Evolutionary conservation across 1,140 invertebrate species (phyloP), one percentile per base, ranked within the genome.

Genomic region (Gonatopus flavifemur): DNA sequence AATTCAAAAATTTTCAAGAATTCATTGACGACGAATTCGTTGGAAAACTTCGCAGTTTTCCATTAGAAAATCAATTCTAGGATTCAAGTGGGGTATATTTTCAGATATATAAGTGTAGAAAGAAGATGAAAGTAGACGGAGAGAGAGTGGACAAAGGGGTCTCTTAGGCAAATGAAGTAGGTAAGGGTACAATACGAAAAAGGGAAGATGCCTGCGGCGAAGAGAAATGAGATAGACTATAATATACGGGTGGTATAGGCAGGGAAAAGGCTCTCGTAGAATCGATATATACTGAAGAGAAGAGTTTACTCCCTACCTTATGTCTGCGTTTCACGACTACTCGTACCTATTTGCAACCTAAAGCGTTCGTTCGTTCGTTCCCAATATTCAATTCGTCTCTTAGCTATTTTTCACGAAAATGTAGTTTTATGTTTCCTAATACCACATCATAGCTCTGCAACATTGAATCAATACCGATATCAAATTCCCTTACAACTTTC

Each of bases 111-210:
- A 41, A 59, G 43, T 42, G 54, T 52, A 40, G 51, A 46, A 40
- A 46, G 45, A 62, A 32, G 54, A 62, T n/a, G n/a, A n/a, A n/a
- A n/a, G n/a, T n/a, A n/a, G n/a, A 61, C 49, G 54, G 15, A 15
- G 5, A 4, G 32, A 13, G 32, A 62, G 59, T 57, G 59, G 58
- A 62, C 59, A 62, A 62, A 61, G 59, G 54, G 58, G 51, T 62
- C 59, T 62, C 61, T 62, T 62, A 62, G 59, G 59, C 58, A 62
- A 62, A 62, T 62, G 59, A 61, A 61, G 58, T 41, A 53, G 53
- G 54, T 15, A 15, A 50, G 58, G 58, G 59, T 49, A 57, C 53
- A 58, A 60, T 35, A 56, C 45, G 41, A 41, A 47, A 50, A 36
- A 44, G 46, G 49, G 50, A 37, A 32, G n/a, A n/a, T n/a, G 36